These are phyloP conservation scores for Sterrhoptilus dennistouni DNA, from an alignment of 2,113 vertebrate genomes.

Conservation along the genomic window DNA sequence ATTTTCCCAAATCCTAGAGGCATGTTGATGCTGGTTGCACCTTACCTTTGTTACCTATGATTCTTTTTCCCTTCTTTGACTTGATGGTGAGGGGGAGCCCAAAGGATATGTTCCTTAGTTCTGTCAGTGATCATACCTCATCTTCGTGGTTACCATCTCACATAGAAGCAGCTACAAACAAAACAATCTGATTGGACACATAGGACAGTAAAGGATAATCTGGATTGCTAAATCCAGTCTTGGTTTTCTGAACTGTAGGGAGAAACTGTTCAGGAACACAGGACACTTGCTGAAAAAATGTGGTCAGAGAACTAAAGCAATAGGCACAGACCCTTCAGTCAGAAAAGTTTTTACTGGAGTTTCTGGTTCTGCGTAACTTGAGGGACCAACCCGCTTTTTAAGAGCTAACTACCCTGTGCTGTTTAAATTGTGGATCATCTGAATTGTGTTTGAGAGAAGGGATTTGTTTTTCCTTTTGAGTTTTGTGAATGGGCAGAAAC, in stretches of 20 bases:
- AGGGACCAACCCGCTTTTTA: background rate
- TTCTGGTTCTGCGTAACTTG: background rate
- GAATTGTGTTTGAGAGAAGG: background rate
- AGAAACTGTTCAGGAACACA: background rate
- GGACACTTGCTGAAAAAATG: background rate
- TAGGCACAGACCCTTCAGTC: background rate
- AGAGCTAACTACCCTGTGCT: background rate
- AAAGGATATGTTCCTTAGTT: background rate
- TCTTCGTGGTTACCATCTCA: accelerated
- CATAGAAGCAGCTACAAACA: background rate
- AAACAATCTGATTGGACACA: background rate
- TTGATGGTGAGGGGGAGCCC: background rate
- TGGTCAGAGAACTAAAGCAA: background rate
- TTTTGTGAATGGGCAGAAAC: background rate
- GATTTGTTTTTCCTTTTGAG: background rate
- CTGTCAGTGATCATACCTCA: background rate
- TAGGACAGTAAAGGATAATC: background rate
- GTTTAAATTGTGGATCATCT: background rate
- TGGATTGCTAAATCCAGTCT: background rate
- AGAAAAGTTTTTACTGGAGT: background rate
- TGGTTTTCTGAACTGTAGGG: background rate
- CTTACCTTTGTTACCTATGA: background rate
- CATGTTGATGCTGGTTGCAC: background rate
- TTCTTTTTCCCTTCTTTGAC: background rate
- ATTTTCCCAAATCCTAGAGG: background rate